A percentile compares a stretch with the other conserved stretches of the same genome.
Evolutionary conservation across 1,140 invertebrate genomes (phyloP).

Genomic region (Trichonephila inaurata): DNA sequence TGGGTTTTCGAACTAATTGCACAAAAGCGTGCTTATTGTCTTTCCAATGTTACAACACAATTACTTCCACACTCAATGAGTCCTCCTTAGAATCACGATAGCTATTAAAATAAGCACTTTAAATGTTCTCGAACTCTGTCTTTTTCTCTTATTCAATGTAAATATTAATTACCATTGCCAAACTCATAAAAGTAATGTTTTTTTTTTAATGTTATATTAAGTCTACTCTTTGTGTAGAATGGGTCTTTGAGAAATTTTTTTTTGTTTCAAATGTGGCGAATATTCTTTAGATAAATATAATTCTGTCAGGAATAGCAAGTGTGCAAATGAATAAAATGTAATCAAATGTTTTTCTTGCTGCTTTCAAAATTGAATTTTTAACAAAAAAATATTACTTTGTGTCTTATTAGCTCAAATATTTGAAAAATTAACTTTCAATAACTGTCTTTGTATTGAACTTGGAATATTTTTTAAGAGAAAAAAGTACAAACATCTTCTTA

Average conservation of each 20-base stretch:
- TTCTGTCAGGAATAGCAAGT: too few relatives aligned
- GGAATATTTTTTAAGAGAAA: too few relatives aligned
- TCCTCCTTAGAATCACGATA: slow-evolving; percentile 2
- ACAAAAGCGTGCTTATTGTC: slow-evolving; percentile 41
- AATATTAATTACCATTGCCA: slow-evolving; percentile 11
- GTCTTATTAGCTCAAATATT: too few relatives aligned
- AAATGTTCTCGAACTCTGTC: not conserved
- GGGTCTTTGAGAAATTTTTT: too few relatives aligned
- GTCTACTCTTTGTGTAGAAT: not conserved
- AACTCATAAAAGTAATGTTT: not conserved
- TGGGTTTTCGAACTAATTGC: slow-evolving; percentile 33
- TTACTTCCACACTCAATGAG: not conserved
- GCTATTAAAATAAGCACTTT: slow-evolving; percentile 44
- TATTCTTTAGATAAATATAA: not conserved
- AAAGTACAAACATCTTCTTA: too few relatives aligned
- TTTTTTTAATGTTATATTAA: not conserved
- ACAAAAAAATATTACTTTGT: too few relatives aligned
- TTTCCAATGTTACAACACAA: not conserved
- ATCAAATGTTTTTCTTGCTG: too few relatives aligned
- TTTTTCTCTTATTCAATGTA: not conserved
- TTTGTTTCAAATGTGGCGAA: not conserved
- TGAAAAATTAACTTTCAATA: too few relatives aligned
- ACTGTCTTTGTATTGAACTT: too few relatives aligned
- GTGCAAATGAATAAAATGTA: too few relatives aligned
- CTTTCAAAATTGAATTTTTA: too few relatives aligned